Conservation (phyloP, 2,113 vertebrate species). For the Tachuris rubrigastra region DNA sequence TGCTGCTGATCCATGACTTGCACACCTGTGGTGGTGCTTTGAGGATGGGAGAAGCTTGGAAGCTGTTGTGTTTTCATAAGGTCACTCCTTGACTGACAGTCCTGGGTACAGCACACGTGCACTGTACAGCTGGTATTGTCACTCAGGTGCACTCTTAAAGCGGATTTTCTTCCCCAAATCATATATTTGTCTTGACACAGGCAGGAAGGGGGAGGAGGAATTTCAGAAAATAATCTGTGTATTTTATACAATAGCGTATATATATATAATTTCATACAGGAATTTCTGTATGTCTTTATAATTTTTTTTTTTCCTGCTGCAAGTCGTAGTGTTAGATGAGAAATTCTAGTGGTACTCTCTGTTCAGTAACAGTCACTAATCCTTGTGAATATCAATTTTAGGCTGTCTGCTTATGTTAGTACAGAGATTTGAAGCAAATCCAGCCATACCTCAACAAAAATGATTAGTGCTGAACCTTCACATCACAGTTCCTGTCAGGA, state of each 20-base stretch:
- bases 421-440: background rate
- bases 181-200: background rate
- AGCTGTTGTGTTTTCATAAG: background rate
- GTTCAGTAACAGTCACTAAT: background rate
- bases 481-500: background rate
- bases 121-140: background rate
- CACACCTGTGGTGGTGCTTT: background rate
- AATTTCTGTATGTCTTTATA: background rate
- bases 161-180: background rate
- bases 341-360: background rate
- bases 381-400: background rate
- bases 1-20: background rate
- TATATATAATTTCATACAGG: background rate
- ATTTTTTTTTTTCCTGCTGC: background rate
- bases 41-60: background rate
- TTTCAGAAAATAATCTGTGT: background rate
- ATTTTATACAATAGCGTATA: background rate
- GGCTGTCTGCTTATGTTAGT: background rate
- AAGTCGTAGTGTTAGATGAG: background rate
- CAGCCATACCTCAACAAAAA: background rate
- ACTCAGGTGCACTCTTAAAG: background rate
- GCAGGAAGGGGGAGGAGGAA: rapidly evolving
- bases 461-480: background rate
- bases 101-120: background rate
- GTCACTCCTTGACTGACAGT: background rate